A percentile compares a stretch with the other conserved stretches of the same genome.
Evolutionary conservation across 2,113 vertebrate species (phyloP).

Genomic region (Limanda limanda): DNA sequence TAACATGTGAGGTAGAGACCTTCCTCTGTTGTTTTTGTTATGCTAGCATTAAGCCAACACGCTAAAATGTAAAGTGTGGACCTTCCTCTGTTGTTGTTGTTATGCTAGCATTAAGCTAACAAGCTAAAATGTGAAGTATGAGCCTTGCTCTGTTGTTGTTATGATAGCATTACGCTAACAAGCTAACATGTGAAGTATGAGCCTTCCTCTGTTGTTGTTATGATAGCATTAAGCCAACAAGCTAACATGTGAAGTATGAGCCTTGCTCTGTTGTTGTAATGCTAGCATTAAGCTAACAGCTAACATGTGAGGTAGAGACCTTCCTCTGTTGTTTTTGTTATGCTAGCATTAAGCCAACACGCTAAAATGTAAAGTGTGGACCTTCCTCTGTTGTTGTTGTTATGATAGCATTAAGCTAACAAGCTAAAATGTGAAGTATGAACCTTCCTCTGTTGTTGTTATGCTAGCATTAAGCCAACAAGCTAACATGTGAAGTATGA

Average conservation of each 20-base stretch:
- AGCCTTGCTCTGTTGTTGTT: neutral
- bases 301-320: too few species aligned
- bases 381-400: neutral
- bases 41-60: slow-evolving; percentile 32
- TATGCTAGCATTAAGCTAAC: too few species aligned
- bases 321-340: too few species aligned
- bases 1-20: neutral
- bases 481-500: neutral
- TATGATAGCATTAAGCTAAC: slow-evolving; percentile 36
- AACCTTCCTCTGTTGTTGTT: too few species aligned
- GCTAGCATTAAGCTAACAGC: slow-evolving; percentile 36
- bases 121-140: neutral
- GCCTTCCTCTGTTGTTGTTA: too few species aligned
- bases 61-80: too few species aligned
- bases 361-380: neutral
- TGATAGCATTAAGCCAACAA: too few species aligned
- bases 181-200: too few species aligned
- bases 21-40: neutral
- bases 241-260: neutral
- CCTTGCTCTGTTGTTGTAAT: neutral
- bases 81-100: too few species aligned
- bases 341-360: too few species aligned
- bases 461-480: too few species aligned
- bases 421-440: too few species aligned
- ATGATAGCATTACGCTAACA: slow-evolving; percentile 35